Evolutionary conservation across 1,140 invertebrate species (phyloP), one percentile per base, ranked within the genome.

Genomic region (Trissolcus basalis): DNA sequence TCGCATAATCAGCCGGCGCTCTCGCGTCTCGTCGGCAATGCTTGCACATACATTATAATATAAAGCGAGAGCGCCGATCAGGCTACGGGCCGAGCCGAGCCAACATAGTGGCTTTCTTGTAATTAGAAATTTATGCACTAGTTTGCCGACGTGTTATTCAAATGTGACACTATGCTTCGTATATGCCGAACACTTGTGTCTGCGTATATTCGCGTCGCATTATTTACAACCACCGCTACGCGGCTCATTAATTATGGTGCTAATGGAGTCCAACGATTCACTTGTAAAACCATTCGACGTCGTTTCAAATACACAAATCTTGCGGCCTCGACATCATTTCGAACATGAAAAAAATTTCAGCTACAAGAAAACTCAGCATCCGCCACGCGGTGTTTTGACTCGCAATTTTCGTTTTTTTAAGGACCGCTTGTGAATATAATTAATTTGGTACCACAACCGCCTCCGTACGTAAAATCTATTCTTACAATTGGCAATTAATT

Each of bases 61-160:
- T 41, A 49, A 65, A 48, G 41, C 50, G 64, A 33, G 49, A 39
- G 36, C 43, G 53, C 33, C 51, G 74, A 70, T 67, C 61, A 51
- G 27, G 45, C 50, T 63, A 61, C 13, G 58, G 56, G 51, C 55
- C 56, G 54, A 50, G 19, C 45, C 39, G 35, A 71, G 60, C 74
- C 54, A 76, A 78, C 79, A 77, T 72, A 80, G 72, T 81, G 78
- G 77, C 77, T 80, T 82, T 79, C 85, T 86, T 87, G 85, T 87
- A 87, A 87, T 87, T 87, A 87, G 80, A 87, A 87, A 87, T 87
- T 85, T 87, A 87, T 87, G 85, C 83, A 86, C 84, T 87, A 85
- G 83, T 85, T 85, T 50, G 76, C 74, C 72, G 79, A 49, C 83
- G 56, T 87, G 85, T 87, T 87, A 87, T 87, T 87, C 85, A 87